These are phyloP conservation scores for Oligia latruncula DNA, from an alignment of 2,888 invertebrate species.

Conservation along the genomic window DNA sequence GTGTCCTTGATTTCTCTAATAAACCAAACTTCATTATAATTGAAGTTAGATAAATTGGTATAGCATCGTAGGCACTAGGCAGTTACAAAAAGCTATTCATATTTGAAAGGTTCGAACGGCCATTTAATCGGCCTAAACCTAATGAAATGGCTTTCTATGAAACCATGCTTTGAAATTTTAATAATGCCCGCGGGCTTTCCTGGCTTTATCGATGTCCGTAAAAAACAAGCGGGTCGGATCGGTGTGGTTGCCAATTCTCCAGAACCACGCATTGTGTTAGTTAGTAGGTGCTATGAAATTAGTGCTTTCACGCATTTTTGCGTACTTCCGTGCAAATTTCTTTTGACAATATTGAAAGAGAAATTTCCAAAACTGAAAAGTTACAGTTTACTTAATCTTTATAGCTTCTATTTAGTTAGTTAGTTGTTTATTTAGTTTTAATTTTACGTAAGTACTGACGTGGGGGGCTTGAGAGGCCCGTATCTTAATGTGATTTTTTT, in stretches of 20 bases:
- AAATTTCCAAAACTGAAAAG: background rate
- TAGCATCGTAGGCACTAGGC: constrained; percentile 10
- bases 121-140: constrained; percentile 63
- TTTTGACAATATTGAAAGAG: background rate
- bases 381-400: background rate
- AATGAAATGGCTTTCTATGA: constrained; percentile 70
- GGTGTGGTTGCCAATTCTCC: background rate
- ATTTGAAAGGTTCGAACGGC: constrained; percentile 50
- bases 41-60: constrained; percentile 24
- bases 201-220: constrained; percentile 38
- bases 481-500: too few species aligned
- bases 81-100: constrained; percentile 52
- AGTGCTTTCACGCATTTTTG: background rate
- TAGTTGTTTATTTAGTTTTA: too few species aligned
- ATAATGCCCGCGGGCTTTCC: constrained; percentile 49
- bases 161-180: constrained; percentile 73
- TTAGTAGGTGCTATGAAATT: background rate
- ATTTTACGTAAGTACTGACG: too few species aligned
- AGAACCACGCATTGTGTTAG: background rate
- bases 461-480: too few species aligned
- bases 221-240: constrained; percentile 1
- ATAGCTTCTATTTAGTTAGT: too few species aligned
- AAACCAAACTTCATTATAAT: constrained; percentile 25
- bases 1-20: background rate
- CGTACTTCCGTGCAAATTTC: background rate